These are phyloP conservation scores for Parascotia fuliginaria DNA, from an alignment of 2,888 invertebrate species.

Conservation along the genomic window DNA sequence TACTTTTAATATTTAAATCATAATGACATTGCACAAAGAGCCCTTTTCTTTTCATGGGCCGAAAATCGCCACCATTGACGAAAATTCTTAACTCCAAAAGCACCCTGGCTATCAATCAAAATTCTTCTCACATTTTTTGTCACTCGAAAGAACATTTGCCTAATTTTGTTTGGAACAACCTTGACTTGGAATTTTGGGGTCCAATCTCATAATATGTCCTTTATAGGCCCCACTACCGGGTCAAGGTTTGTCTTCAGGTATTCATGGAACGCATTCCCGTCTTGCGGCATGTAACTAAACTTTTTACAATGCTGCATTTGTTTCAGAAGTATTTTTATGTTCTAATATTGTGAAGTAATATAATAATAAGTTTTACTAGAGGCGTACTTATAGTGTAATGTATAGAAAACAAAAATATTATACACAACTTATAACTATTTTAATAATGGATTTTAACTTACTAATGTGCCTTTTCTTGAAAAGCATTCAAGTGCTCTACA, in stretches of 20 bases:
- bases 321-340: too few species aligned
- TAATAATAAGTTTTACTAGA: too few species aligned
- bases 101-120: conserved; percentile 33
- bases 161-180: conserved; percentile 54
- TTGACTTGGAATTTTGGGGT: conserved; percentile 38
- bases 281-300: conserved; percentile 25
- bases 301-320: conserved; percentile 7
- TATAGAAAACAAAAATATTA: too few species aligned
- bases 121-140: conserved; percentile 40
- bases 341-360: too few species aligned
- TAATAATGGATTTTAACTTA: too few species aligned
- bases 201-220: conserved; percentile 45
- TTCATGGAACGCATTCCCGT: conserved; percentile 37
- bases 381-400: conserved; percentile 12
- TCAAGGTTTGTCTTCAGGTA: conserved; percentile 57
- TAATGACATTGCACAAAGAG: neutral
- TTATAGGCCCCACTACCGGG: conserved; percentile 47
- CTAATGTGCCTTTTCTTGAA: too few species aligned
- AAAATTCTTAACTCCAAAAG: conserved; percentile 1
- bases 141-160: conserved; percentile 40
- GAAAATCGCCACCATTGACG: neutral
- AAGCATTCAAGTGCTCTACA: too few species aligned
- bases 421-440: too few species aligned
- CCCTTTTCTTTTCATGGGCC: neutral
- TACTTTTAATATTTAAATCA: neutral